Conservation (phyloP, 2,888 invertebrate genomes). For the Hirtodrosophila duncani region DNA sequence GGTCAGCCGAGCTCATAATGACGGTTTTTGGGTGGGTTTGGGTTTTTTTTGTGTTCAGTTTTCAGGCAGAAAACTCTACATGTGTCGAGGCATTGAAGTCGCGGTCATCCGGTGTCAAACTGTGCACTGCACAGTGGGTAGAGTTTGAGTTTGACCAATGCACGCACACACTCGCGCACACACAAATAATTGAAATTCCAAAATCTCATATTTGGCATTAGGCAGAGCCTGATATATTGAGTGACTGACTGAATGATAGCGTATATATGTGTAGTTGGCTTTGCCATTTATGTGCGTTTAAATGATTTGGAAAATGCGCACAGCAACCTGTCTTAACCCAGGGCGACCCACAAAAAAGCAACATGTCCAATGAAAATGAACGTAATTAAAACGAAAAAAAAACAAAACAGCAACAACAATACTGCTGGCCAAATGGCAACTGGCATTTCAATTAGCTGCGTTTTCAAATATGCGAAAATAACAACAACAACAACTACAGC, state of each 20-base stretch:
- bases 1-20: slow-evolving; percentile 58
- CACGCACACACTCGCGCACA: slow-evolving; percentile 4
- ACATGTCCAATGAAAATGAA: slow-evolving; percentile 54
- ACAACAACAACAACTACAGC: slow-evolving; percentile 5
- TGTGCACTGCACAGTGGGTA: slow-evolving; percentile 54
- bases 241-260: slow-evolving; percentile 3
- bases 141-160: slow-evolving; percentile 17
- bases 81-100: slow-evolving; percentile 49
- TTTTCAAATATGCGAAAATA: slow-evolving; percentile 35
- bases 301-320: slow-evolving; percentile 49
- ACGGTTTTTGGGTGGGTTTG: slow-evolving; percentile 36
- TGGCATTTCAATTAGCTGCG: slow-evolving; percentile 69
- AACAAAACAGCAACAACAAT: slow-evolving; percentile 10
- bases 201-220: slow-evolving; percentile 59
- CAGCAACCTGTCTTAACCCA: slow-evolving; percentile 64
- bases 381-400: slow-evolving; percentile 54
- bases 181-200: slow-evolving; percentile 61
- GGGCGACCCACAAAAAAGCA: slow-evolving; percentile 61
- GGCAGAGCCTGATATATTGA: slow-evolving; percentile 13
- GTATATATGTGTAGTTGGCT: neutral
- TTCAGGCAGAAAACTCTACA: slow-evolving; percentile 41
- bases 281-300: no score
- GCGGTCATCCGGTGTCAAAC: slow-evolving; percentile 22
- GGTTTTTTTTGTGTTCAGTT: slow-evolving; percentile 9
- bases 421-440: slow-evolving; percentile 34